These are phyloP conservation scores for Morpho helenor DNA, from an alignment of 2,888 invertebrate species.

Conservation along the genomic window DNA sequence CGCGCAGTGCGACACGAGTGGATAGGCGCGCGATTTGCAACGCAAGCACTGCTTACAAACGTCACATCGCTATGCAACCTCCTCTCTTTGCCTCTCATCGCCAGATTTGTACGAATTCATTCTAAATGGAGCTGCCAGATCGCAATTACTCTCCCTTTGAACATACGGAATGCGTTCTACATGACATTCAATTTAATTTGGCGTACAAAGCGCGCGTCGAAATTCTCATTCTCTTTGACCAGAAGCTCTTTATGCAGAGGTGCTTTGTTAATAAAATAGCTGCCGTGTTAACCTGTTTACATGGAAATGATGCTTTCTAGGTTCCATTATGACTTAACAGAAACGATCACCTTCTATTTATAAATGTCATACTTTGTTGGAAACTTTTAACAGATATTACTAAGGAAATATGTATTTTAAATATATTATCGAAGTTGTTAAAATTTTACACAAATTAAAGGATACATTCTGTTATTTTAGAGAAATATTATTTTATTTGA, in stretches of 20 bases:
- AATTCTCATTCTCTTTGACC: slow-evolving; percentile 69
- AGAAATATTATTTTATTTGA: no score
- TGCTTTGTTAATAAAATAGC: slow-evolving; percentile 57
- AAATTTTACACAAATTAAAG: no score
- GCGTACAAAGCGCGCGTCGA: slow-evolving; percentile 66
- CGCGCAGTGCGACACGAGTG: slow-evolving; percentile 62
- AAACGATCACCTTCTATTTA: no score
- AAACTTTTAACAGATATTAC: no score
- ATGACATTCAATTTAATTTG: slow-evolving; percentile 75
- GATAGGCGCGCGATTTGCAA: slow-evolving; percentile 60
- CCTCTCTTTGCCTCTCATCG: slow-evolving; percentile 34
- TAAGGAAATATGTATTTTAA: no score
- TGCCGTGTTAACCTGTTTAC: slow-evolving; percentile 38
- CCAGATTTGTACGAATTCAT: slow-evolving; percentile 69
- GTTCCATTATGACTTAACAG: no score
- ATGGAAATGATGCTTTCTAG: no score
- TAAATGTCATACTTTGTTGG: no score
- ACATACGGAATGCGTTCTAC: slow-evolving; percentile 66
- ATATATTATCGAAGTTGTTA: no score
- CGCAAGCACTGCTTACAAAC: slow-evolving; percentile 35
- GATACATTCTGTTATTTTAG: no score
- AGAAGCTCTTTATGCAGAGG: slow-evolving; percentile 56
- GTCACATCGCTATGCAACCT: slow-evolving; percentile 33
- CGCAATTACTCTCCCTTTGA: slow-evolving; percentile 76
- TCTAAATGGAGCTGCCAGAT: slow-evolving; percentile 72